These are phyloP conservation scores for Standfussiana lucernea DNA, from an alignment of 2,888 invertebrate genomes.

Conservation along the genomic window DNA sequence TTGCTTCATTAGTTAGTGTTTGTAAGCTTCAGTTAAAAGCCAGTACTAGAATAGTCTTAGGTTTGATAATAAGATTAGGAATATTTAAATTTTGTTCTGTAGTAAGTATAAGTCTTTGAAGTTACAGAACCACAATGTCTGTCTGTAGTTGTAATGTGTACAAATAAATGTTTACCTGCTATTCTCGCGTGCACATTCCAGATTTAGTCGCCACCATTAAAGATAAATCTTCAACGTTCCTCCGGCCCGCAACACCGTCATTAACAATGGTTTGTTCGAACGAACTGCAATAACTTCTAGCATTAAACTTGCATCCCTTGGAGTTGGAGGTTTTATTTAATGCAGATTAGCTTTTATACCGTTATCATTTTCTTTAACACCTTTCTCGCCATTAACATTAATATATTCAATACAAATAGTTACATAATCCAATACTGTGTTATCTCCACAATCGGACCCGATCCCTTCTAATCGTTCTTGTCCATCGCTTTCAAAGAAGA, in stretches of 20 bases:
- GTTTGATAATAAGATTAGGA: conserved; percentile 24
- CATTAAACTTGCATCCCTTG: background rate
- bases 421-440: conserved; percentile 23
- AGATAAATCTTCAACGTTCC: conserved; percentile 23
- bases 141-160: conserved; percentile 1
- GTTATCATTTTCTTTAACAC: conserved; percentile 28
- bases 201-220: conserved; percentile 30
- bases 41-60: conserved; percentile 9
- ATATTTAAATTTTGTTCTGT: conserved; percentile 30
- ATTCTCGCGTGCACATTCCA: conserved; percentile 1
- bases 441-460: conserved; percentile 55
- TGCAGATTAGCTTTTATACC: background rate
- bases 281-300: conserved; percentile 21
- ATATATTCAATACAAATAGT: conserved; percentile 42
- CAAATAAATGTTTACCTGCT: conserved; percentile 3
- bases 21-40: conserved; percentile 32
- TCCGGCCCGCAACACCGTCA: conserved; percentile 1
- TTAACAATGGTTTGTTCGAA: conserved; percentile 20
- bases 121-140: background rate
- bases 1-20: conserved; percentile 36
- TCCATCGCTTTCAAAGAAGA: conserved; percentile 57
- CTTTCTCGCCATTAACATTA: conserved; percentile 33
- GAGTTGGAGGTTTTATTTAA: background rate
- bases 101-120: background rate
- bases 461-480: conserved; percentile 61